These are phyloP conservation scores for Neoaliturus tenellus DNA, from an alignment of 2,888 invertebrate genomes.

Conservation along the genomic window DNA sequence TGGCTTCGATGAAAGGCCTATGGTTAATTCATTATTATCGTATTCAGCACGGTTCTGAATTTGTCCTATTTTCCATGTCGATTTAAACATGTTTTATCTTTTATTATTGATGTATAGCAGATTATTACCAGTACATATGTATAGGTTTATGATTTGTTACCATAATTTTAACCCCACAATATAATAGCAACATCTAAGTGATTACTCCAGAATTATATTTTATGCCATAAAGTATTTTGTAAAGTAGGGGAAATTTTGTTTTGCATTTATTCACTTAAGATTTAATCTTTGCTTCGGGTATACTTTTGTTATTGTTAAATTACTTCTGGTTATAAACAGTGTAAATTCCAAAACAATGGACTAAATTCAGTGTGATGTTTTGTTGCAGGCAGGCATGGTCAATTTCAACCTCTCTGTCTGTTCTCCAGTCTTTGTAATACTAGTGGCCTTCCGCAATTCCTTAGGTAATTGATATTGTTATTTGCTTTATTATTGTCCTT, in stretches of 20 bases:
- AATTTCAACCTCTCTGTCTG: not conserved
- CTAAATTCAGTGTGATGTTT: not conserved
- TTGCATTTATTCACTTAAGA: not conserved
- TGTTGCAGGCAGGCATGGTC: slow-evolving; percentile 43
- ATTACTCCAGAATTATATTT: no score
- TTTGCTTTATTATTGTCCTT: not conserved
- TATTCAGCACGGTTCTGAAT: not conserved
- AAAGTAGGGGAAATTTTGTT: not conserved
- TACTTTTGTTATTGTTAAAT: not conserved
- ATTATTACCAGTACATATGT: no score
- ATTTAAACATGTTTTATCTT: no score
- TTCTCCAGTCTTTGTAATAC: not conserved
- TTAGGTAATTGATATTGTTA: not conserved
- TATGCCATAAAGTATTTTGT: no score
- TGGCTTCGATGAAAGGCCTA: not conserved
- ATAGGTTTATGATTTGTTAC: no score
- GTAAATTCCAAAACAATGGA: no score
- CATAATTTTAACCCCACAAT: no score
- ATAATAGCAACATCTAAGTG: no score
- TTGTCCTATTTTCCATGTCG: not conserved
- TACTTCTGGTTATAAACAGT: no score
- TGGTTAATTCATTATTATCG: not conserved
- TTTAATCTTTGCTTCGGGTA: not conserved
- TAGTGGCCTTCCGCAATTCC: slow-evolving; percentile 4
- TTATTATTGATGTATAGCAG: no score